phyloP scores from a whole-genome alignment of 2,797 vertebrate species.

The Halcyon badia region DNA sequence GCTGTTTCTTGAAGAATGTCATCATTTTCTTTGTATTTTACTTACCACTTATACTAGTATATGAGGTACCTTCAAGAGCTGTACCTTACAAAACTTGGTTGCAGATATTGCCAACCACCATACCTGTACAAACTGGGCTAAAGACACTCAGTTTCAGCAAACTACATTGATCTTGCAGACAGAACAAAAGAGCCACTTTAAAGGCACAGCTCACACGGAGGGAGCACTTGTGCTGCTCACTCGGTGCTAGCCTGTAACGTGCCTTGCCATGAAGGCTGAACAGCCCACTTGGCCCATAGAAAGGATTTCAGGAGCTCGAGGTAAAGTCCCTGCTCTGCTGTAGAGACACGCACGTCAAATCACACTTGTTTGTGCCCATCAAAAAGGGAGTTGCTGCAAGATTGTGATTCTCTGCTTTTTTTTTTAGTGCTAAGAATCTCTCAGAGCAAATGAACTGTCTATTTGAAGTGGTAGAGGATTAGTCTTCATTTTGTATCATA shows the following conservation, averaged over 20 bases:
- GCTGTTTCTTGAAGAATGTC: constrained; percentile 84
- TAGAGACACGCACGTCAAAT: neutral
- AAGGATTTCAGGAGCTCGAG: neutral
- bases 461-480: neutral
- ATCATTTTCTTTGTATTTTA: constrained; percentile 84
- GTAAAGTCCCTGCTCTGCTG: neutral
- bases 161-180: constrained; percentile 55
- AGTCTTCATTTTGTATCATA: neutral
- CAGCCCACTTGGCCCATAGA: neutral
- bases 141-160: constrained; percentile 50
- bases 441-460: neutral
- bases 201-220: neutral
- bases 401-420: neutral
- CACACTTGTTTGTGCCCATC: neutral
- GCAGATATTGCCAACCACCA: constrained; percentile 54
- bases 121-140: neutral
- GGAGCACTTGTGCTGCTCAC: neutral
- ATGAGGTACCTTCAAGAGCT: constrained; percentile 74
- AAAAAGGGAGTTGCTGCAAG: neutral
- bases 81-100: constrained; percentile 56
- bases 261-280: neutral
- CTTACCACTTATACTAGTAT: constrained; percentile 79
- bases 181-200: constrained; percentile 46
- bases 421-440: neutral
- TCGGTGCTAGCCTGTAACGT: neutral